These are phyloP conservation scores for Gorsachius goisagi DNA, from an alignment of 2,113 vertebrate species.

Conservation along the genomic window DNA sequence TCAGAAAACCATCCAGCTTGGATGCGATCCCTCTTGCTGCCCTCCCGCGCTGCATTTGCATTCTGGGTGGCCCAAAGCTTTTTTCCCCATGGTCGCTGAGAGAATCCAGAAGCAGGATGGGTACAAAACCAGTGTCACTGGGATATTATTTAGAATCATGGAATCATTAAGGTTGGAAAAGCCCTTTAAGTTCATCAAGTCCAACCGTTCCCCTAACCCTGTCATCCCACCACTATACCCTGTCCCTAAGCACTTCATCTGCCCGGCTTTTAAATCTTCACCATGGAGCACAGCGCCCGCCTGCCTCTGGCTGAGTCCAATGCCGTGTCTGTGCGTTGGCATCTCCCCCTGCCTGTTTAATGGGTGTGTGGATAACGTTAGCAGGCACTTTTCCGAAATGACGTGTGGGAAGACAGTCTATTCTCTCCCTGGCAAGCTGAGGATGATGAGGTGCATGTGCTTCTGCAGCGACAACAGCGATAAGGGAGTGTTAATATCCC, in stretches of 20 bases:
- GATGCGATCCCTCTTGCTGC: constrained; percentile 4
- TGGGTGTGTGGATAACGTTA: neutral
- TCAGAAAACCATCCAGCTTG: neutral
- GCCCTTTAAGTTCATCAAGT: too few species aligned
- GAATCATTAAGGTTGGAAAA: too few species aligned
- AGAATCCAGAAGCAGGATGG: neutral
- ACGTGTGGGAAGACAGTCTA: neutral
- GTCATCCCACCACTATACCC: too few species aligned
- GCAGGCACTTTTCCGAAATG: neutral
- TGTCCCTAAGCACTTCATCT: too few species aligned
- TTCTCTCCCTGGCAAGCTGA: neutral
- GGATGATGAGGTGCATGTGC: constrained; percentile 41
- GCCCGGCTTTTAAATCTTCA: too few species aligned
- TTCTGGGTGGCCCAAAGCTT: constrained; percentile 37
- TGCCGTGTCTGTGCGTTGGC: neutral
- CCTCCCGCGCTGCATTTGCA: neutral
- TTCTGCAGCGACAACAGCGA: constrained; percentile 6
- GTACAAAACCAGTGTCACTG: neutral
- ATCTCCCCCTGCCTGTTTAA: neutral
- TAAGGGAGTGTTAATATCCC: constrained; percentile 1
- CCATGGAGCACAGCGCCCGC: neutral
- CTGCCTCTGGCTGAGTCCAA: neutral
- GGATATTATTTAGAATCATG: neutral
- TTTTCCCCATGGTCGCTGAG: neutral
- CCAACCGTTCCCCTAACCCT: too few species aligned